phyloP scores from a whole-genome alignment of 2,888 invertebrate genomes.

The Lutraria lutraria region DNA sequence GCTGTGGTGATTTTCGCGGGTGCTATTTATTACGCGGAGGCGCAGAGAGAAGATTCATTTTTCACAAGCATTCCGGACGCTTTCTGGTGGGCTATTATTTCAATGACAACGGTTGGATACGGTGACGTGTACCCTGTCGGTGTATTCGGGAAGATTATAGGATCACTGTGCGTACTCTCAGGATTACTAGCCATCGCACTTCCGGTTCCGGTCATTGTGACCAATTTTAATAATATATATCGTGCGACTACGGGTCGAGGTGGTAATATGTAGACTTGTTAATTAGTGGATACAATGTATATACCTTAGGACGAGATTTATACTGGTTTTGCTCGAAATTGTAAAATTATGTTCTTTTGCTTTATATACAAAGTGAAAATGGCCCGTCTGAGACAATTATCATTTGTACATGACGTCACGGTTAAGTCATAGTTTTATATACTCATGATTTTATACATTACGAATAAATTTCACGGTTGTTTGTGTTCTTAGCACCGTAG shows the following conservation, averaged over 20 bases:
- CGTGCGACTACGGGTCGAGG: conserved; percentile 84
- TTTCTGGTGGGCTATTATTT: conserved; percentile 86
- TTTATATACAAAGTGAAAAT: too few species aligned
- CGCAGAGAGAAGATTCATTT: conserved; percentile 76
- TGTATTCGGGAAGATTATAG: conserved; percentile 86
- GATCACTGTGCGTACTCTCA: conserved; percentile 86
- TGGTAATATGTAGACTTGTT: background rate
- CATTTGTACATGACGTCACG: too few species aligned
- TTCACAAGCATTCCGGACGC: conserved; percentile 85
- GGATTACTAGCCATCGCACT: conserved; percentile 88
- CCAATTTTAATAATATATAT: conserved; percentile 88
- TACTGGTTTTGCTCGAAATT: too few species aligned
- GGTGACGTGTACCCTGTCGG: conserved; percentile 87
- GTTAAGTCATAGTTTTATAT: too few species aligned
- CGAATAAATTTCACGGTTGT: background rate
- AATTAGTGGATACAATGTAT: too few species aligned
- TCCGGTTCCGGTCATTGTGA: conserved; percentile 88
- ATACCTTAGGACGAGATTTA: too few species aligned
- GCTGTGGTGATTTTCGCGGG: conserved; percentile 85
- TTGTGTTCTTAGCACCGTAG: background rate
- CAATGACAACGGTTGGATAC: conserved; percentile 86
- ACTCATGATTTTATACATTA: background rate
- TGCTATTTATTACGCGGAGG: conserved; percentile 85
- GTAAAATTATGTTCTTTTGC: too few species aligned
- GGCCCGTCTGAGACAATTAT: too few species aligned